Percentiles rank a stretch among this genome's conserved stretches.
Evolutionary conservation across 2,797 vertebrate genomes (phyloP).

Genomic region (Tiaroga cobitis): DNA sequence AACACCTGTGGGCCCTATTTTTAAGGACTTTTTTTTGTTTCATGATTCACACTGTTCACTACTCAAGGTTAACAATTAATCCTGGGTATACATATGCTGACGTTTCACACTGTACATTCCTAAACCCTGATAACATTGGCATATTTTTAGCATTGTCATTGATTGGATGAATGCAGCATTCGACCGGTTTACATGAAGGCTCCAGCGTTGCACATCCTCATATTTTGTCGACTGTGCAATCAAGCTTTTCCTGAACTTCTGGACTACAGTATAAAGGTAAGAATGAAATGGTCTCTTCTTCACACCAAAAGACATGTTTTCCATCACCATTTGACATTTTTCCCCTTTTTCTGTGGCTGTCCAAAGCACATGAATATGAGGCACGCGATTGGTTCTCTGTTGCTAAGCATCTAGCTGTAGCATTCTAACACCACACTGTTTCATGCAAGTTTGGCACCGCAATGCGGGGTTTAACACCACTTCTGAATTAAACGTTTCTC

Average conservation of each 20-base stretch:
- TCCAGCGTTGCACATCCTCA: not conserved
- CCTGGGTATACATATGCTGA: no score
- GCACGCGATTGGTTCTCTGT: not conserved
- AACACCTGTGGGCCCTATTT: not conserved
- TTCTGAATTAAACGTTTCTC: not conserved
- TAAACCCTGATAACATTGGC: no score
- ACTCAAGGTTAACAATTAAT: no score
- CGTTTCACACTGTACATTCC: no score
- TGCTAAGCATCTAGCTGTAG: not conserved
- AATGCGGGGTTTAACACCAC: not conserved
- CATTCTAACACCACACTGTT: not conserved
- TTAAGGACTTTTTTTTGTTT: no score
- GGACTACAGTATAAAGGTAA: not conserved
- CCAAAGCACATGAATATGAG: not conserved
- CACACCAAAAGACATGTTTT: not conserved
- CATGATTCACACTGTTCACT: no score
- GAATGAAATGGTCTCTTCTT: not conserved
- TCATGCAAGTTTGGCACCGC: not conserved
- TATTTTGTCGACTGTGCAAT: not conserved
- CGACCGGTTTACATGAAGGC: not conserved
- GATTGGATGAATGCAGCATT: not conserved
- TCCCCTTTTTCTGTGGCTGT: not conserved
- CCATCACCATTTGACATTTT: not conserved
- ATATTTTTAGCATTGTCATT: no score
- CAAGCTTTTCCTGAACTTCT: no score